A percentile compares a stretch with the other conserved stretches of the same genome.
Evolutionary conservation across 2,113 vertebrate genomes (phyloP).

Genomic region (Hippocampus zosterae): DNA sequence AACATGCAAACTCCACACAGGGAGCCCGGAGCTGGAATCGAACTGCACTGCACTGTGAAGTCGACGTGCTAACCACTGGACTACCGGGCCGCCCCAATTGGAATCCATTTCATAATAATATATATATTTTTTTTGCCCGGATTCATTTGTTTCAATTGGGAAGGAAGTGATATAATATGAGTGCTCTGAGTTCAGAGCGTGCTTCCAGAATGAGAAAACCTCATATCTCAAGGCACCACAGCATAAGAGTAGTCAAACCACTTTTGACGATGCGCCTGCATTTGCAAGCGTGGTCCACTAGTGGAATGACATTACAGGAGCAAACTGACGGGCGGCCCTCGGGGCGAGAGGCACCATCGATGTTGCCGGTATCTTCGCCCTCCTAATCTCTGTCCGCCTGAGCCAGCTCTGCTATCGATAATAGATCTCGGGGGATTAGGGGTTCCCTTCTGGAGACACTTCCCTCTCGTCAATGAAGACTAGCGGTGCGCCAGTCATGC

Average conservation of each 20-base stretch:
- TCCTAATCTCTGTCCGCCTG: slow-evolving; percentile 73
- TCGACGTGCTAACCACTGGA: no score
- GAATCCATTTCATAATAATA: no score
- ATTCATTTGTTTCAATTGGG: no score
- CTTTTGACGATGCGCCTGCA: slow-evolving; percentile 44
- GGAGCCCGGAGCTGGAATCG: no score
- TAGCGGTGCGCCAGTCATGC: slow-evolving; percentile 33
- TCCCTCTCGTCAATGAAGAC: slow-evolving; percentile 45
- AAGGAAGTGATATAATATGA: no score
- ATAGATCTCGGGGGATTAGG: slow-evolving; percentile 77
- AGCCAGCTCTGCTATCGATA: slow-evolving; percentile 74
- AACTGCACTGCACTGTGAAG: no score
- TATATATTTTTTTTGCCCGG: no score
- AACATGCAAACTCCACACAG: no score
- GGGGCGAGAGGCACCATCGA: slow-evolving; percentile 72
- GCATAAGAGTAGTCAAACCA: not conserved
- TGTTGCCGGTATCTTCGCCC: slow-evolving; percentile 73
- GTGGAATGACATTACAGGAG: slow-evolving; percentile 71
- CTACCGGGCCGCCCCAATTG: no score
- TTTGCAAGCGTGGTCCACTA: slow-evolving; percentile 53
- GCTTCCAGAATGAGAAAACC: no score
- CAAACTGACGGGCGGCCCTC: slow-evolving; percentile 55
- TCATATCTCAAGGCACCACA: no score
- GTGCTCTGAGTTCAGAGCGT: no score
- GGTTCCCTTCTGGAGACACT: slow-evolving; percentile 67